Evolutionary conservation across 2,113 vertebrate species (phyloP), one percentile per base, ranked within the genome.

Genomic region (Zosterops lateralis): DNA sequence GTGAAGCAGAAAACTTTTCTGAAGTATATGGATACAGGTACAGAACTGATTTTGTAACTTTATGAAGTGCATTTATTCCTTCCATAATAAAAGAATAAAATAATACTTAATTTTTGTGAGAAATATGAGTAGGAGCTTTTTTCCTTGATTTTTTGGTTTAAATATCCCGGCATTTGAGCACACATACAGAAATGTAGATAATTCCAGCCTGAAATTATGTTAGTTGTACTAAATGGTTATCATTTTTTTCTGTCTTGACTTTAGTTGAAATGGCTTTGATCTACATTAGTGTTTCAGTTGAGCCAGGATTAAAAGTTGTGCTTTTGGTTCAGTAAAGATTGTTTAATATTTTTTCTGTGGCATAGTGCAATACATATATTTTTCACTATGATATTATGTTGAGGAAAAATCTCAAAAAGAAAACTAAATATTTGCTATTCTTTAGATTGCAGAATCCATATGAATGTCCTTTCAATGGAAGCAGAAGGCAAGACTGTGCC

Each of bases 391-490:
- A 45, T 45, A 45, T 45, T 45, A 45, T 45, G 19, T 77, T 78
- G 66, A 29, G 7, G 40, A 76, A 78, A 72, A 71, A 34, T 71
- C 28, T 24, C 36, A 56, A 83, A 91, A 61, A 7, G 34, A 80
- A 75, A 86, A 40, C 2, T 56, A 75, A 87, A 34, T 53, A 32
- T 90, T 74, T 95, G 17, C 61, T 78, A 0, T 92, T 87, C 84
- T 94, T 19, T 87, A 99, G 99, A 94, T 72, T 99, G 72, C 98
- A 98, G 95, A 99, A 99, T 96, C 99, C 99, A 3, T 99, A 99
- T 42, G 98, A 99, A 60, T 99, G 99, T 71, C 99, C 99, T 48
- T 99, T 98, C 78, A 99, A 99, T 58, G 98, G 99, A 97, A 99
- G 98, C 92, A 98, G 99, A 74, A 98, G 97, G 78, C 98, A 98